phyloP scores from a whole-genome alignment of 2,113 vertebrate species.

The Hippocampus guttulatus region DNA sequence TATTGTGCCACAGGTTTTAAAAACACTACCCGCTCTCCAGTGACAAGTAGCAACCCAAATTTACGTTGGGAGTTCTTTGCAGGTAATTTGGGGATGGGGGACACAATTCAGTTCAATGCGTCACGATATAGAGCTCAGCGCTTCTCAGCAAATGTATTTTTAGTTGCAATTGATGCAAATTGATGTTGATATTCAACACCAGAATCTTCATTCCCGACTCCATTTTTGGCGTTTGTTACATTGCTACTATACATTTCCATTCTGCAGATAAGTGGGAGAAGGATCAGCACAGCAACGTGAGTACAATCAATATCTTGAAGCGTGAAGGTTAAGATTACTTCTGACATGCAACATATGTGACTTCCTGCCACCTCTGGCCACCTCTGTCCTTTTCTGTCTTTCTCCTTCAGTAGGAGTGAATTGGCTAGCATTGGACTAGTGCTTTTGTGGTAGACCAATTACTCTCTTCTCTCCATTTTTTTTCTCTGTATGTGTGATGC shows the following conservation, averaged over 20 bases:
- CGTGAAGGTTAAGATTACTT: not conserved
- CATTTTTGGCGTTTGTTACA: not conserved
- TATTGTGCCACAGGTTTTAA: slow-evolving; percentile 53
- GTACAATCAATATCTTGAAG: slow-evolving; percentile 30
- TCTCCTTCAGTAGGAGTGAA: slow-evolving; percentile 63
- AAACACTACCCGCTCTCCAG: slow-evolving; percentile 70
- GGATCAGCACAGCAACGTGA: slow-evolving; percentile 59
- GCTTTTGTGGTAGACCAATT: slow-evolving; percentile 71
- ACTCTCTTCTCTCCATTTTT: slow-evolving; percentile 57
- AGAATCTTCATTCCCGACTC: not conserved
- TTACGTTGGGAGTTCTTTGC: slow-evolving; percentile 90
- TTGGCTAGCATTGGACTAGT: slow-evolving; percentile 66
- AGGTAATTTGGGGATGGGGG: slow-evolving; percentile 74
- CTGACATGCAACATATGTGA: not conserved
- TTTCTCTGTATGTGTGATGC: slow-evolving; percentile 32
- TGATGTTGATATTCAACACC: not conserved
- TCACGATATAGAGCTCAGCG: not conserved
- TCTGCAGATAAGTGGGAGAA: slow-evolving; percentile 56
- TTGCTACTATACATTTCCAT: slow-evolving; percentile 1
- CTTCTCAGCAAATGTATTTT: not conserved
- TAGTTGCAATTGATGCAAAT: not conserved
- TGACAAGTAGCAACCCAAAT: slow-evolving; percentile 84
- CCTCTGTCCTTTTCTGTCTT: slow-evolving; percentile 60
- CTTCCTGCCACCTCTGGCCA: slow-evolving; percentile 26
- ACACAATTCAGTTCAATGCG: not conserved